Evolutionary conservation across 1,140 invertebrate species (phyloP).

Genomic region (Stegodyphus dumicola): DNA sequence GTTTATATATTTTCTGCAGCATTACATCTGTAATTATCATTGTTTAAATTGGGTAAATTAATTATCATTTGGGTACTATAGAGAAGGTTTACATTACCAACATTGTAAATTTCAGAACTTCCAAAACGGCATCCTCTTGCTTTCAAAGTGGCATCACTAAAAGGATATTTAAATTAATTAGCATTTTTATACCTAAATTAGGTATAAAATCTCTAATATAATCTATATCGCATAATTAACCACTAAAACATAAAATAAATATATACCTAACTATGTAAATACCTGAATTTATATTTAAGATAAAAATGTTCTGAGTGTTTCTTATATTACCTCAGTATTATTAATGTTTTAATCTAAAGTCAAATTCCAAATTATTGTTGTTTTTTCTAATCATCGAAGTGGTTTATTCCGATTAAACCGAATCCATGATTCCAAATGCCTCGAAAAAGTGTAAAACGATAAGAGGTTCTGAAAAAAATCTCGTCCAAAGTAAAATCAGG

Average conservation of each 20-base stretch:
- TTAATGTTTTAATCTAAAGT: too few relatives aligned
- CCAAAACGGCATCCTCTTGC: constrained; percentile 76
- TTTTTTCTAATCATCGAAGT: background rate
- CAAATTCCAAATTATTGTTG: background rate
- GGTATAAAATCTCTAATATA: too few relatives aligned
- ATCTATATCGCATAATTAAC: too few relatives aligned
- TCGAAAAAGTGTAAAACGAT: background rate
- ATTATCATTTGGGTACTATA: constrained; percentile 66
- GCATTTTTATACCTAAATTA: too few relatives aligned
- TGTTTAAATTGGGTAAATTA: too few relatives aligned
- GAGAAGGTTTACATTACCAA: constrained; percentile 66
- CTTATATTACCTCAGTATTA: too few relatives aligned
- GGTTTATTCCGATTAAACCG: background rate
- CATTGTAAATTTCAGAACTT: constrained; percentile 75
- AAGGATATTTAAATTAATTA: background rate
- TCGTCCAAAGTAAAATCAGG: background rate
- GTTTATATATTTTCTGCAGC: too few relatives aligned
- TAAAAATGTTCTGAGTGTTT: too few relatives aligned
- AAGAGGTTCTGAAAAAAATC: background rate
- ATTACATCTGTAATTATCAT: too few relatives aligned
- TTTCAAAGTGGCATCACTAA: constrained; percentile 75
- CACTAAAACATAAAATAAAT: too few relatives aligned
- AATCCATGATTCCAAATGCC: background rate
- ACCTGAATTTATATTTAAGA: too few relatives aligned
- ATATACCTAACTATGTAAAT: too few relatives aligned